A percentile compares a stretch with the other conserved stretches of the same genome.
Conservation (phyloP, 2,113 vertebrate genomes). For the Naja naja region DNA sequence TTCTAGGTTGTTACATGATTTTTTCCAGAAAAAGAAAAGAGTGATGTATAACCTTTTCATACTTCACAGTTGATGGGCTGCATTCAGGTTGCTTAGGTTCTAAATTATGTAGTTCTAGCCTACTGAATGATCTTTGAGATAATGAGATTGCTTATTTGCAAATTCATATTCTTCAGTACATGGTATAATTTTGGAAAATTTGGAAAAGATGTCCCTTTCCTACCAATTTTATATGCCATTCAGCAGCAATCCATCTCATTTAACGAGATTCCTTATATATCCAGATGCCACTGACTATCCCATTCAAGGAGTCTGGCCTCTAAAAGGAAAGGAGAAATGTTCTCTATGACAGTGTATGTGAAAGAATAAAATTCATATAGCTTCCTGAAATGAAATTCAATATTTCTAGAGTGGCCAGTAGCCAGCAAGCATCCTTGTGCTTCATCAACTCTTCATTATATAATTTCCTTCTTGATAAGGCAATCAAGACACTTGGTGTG, state of each 20-base stretch:
- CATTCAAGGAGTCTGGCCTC: background rate
- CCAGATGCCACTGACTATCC: background rate
- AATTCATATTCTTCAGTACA: background rate
- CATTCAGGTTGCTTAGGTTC: background rate
- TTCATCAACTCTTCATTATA: background rate
- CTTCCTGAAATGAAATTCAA: background rate
- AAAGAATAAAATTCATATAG: background rate
- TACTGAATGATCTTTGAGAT: background rate
- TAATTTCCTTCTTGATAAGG: background rate
- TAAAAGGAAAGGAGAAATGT: background rate
- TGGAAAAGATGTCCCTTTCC: background rate
- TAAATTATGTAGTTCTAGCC: background rate
- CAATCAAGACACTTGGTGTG: background rate
- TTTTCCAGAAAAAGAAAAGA: background rate
- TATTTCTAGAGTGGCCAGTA: background rate
- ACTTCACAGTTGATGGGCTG: background rate
- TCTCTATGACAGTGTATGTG: background rate
- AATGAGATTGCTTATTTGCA: background rate
- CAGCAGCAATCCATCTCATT: background rate
- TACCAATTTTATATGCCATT: background rate
- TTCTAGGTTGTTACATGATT: background rate
- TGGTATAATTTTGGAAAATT: background rate
- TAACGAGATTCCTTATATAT: background rate
- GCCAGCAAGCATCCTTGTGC: background rate
- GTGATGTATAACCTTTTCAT: background rate